phyloP scores from a whole-genome alignment of 2,888 invertebrate species.

The Trichopria drosophilae region DNA sequence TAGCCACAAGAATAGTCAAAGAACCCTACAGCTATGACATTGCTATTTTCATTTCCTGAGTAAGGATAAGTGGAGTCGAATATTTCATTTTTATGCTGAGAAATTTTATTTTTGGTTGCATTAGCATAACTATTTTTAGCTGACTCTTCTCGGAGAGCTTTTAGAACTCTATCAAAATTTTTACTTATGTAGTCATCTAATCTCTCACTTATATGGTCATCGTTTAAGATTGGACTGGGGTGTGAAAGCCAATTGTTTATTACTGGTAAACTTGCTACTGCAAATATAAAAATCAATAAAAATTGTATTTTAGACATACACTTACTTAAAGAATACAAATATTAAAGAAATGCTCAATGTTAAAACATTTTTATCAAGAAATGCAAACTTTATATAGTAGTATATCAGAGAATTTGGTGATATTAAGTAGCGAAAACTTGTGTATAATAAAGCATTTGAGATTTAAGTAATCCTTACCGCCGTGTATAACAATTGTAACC shows the following conservation, averaged over 20 bases:
- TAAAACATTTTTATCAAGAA: constrained; percentile 25
- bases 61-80: constrained; percentile 23
- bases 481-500: constrained; percentile 14
- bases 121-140: constrained; percentile 24
- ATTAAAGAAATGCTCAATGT: too few species aligned
- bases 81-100: constrained; percentile 17
- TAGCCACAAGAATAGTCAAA: constrained; percentile 25
- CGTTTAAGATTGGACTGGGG: constrained; percentile 25
- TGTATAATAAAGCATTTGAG: too few species aligned
- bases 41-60: constrained; percentile 26
- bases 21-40: constrained; percentile 25
- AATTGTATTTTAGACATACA: constrained; percentile 24
- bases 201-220: constrained; percentile 26
- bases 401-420: constrained; percentile 22
- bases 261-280: constrained; percentile 22
- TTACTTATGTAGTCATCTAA: constrained; percentile 26
- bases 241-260: constrained; percentile 25
- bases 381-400: constrained; percentile 24
- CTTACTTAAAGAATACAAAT: constrained; percentile 23
- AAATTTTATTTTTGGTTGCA: constrained; percentile 22
- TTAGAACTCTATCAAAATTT: constrained; percentile 26
- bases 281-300: constrained; percentile 21
- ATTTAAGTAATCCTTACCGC: constrained; percentile 10
- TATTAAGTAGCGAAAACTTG: constrained; percentile 1
- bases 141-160: constrained; percentile 25